Evolutionary conservation across 2,888 invertebrate species (phyloP).

Genomic region (Masnerella sp.): DNA sequence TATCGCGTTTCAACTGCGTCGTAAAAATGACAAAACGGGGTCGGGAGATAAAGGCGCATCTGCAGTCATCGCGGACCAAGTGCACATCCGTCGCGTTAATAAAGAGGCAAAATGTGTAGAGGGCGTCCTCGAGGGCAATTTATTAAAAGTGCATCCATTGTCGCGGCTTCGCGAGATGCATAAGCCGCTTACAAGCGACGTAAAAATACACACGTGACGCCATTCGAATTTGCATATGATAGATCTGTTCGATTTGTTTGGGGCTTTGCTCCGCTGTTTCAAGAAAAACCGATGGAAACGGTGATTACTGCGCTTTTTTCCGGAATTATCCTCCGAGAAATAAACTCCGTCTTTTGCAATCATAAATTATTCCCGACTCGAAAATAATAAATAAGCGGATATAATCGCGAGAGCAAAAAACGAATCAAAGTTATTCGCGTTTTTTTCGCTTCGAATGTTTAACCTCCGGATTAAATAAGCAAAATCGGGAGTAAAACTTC

Average conservation of each 20-base stretch:
- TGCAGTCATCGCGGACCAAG: constrained; percentile 48
- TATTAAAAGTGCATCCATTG: constrained; percentile 76
- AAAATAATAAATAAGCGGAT: no score
- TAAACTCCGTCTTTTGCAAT: no score
- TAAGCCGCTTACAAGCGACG: constrained; percentile 56
- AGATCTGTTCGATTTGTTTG: constrained; percentile 50
- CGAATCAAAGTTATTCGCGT: no score
- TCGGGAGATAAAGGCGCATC: constrained; percentile 32
- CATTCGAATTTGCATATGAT: constrained; percentile 54
- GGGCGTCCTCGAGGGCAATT: constrained; percentile 70
- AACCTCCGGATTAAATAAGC: no score
- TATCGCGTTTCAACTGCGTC: constrained; percentile 51
- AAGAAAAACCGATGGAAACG: constrained; percentile 2
- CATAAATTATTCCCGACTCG: no score
- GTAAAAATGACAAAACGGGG: constrained; percentile 46
- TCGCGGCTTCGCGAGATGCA: constrained; percentile 66
- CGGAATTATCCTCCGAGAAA: neutral
- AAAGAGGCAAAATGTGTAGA: constrained; percentile 63
- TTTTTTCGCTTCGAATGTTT: no score
- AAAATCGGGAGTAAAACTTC: no score
- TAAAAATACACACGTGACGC: constrained; percentile 34
- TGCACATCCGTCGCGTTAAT: constrained; percentile 58
- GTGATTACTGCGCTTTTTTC: constrained; percentile 17
- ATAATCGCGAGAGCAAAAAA: no score
- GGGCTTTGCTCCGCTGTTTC: constrained; percentile 27